Conservation (phyloP, 2,888 invertebrate species). For the Phrixothrix hirtus region DNA sequence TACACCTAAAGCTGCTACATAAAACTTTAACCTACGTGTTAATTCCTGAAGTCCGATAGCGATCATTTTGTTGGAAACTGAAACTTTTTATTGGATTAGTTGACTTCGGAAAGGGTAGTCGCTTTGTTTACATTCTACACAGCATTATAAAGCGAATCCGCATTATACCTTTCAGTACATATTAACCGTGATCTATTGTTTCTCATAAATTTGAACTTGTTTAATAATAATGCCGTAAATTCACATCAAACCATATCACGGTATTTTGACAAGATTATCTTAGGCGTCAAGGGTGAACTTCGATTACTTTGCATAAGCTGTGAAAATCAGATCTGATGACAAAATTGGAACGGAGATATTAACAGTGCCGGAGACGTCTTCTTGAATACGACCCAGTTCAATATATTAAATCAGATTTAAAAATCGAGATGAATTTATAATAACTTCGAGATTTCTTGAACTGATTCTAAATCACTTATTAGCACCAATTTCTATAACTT, state of each 20-base stretch:
- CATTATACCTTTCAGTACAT: not conserved
- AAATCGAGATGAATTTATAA: constrained; percentile 12
- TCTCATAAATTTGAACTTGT: constrained; percentile 10
- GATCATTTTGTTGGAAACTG: constrained; percentile 22
- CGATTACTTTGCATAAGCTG: constrained; percentile 25
- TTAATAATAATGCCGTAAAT: constrained; percentile 13
- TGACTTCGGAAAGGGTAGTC: constrained; percentile 3
- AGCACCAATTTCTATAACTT: not conserved
- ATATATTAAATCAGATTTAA: constrained; percentile 21
- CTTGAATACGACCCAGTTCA: constrained; percentile 14
- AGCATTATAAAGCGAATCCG: not conserved
- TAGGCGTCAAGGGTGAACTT: constrained; percentile 14
- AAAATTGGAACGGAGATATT: constrained; percentile 26
- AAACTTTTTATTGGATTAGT: constrained; percentile 24
- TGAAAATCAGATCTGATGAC: constrained; percentile 24
- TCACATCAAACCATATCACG: constrained; percentile 11
- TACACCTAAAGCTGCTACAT: constrained; percentile 14
- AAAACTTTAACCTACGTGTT: constrained; percentile 21
- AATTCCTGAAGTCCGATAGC: constrained; percentile 24
- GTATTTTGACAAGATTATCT: constrained; percentile 19
- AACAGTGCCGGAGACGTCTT: constrained; percentile 14
- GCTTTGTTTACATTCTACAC: constrained; percentile 14
- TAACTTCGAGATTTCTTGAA: not conserved
- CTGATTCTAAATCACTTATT: not conserved
- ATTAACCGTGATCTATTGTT: constrained; percentile 6